Conservation (phyloP, 2,888 invertebrate species). For the Tipula confusa region DNA sequence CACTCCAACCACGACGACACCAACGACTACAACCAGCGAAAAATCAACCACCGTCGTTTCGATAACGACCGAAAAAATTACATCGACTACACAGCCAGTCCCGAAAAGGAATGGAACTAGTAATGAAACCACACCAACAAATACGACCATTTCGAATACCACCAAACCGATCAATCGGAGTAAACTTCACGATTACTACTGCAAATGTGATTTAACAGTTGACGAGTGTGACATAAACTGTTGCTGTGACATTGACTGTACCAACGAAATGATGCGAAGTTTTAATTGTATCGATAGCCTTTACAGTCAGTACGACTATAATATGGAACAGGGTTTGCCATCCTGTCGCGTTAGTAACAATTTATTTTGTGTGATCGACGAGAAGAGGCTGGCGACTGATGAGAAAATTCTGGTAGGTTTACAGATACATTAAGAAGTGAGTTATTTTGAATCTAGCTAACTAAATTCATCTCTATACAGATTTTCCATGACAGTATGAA, state of each 20-base stretch:
- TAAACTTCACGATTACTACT: conserved; percentile 45
- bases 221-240: conserved; percentile 70
- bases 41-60: conserved; percentile 7
- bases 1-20: conserved; percentile 28
- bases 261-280: conserved; percentile 39
- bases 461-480: background rate
- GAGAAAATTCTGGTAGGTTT: background rate
- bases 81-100: background rate
- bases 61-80: background rate
- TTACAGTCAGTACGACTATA: conserved; percentile 40
- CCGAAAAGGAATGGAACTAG: conserved; percentile 28
- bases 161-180: conserved; percentile 33
- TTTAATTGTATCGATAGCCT: conserved; percentile 41
- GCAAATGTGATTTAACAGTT: conserved; percentile 57
- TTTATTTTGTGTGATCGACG: conserved; percentile 47
- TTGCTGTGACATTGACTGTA: conserved; percentile 73
- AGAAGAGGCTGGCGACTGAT: background rate
- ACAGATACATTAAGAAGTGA: background rate
- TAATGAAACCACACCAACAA: background rate
- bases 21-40: conserved; percentile 31
- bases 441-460: background rate
- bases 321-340: conserved; percentile 44
- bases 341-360: conserved; percentile 44
- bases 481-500: conserved; percentile 17
- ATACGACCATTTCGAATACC: conserved; percentile 32